A percentile compares a stretch with the other conserved stretches of the same genome.
Evolutionary conservation across 2,888 invertebrate species (phyloP).

Genomic region (Coenonympha glycerion): DNA sequence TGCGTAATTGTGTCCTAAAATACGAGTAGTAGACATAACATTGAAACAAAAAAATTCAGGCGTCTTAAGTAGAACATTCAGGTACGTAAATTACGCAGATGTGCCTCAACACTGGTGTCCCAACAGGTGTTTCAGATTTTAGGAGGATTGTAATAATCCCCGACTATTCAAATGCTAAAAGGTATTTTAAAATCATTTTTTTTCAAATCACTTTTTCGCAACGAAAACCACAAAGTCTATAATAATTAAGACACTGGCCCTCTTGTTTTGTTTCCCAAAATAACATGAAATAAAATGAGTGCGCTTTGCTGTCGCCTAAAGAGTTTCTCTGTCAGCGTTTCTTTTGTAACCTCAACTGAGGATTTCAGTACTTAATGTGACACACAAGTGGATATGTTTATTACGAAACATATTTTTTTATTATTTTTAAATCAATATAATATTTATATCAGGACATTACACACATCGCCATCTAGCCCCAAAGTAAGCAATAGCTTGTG

Average conservation of each 20-base stretch:
- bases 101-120: too few species aligned
- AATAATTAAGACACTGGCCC: conserved; percentile 4
- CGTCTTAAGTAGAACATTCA: too few species aligned
- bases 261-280: conserved; percentile 6
- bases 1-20: too few species aligned
- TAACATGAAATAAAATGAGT: conserved; percentile 6
- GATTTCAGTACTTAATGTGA: background rate
- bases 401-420: background rate
- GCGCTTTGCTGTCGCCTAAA: conserved; percentile 8
- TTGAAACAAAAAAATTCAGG: too few species aligned
- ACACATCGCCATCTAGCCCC: too few species aligned
- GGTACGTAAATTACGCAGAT: too few species aligned
- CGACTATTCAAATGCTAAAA: background rate
- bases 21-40: too few species aligned
- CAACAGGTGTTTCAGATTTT: too few species aligned
- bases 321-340: conserved; percentile 4
- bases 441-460: too few species aligned
- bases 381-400: background rate
- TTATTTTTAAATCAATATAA: too few species aligned
- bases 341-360: conserved; percentile 1
- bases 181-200: background rate
- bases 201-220: background rate
- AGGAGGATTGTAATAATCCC: too few species aligned
- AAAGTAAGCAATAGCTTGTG: too few species aligned
- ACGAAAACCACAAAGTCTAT: background rate